Evolutionary conservation across 64 coral and sea anemone genomes (phyloP).

Genomic region (Trachythela sp.): DNA sequence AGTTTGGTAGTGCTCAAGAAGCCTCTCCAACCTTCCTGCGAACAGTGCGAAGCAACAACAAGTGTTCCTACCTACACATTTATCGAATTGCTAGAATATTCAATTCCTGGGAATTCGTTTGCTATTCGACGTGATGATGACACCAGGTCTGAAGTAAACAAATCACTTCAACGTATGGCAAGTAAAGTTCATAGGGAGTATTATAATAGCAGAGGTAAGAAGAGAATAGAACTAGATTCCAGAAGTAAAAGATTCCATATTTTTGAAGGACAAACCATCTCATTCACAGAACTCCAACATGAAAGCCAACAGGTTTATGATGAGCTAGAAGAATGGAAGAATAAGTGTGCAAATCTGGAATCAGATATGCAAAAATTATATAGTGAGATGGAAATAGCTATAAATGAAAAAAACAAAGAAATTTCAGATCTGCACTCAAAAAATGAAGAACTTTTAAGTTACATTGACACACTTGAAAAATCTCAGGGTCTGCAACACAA

Average conservation of each 20-base stretch:
- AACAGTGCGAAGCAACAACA: background rate
- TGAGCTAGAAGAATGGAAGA: background rate
- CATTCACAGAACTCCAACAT: background rate
- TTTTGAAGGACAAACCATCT: conserved; percentile 18
- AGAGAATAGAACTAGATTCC: conserved; percentile 11
- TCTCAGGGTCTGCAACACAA: background rate
- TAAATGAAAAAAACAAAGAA: background rate
- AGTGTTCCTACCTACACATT: background rate
- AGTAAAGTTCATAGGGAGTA: background rate
- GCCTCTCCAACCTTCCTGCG: background rate
- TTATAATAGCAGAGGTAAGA: background rate
- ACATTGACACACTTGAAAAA: conserved; percentile 6
- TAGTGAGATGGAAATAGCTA: background rate
- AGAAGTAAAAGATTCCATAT: background rate
- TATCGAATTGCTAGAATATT: background rate
- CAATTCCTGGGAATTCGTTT: conserved; percentile 8
- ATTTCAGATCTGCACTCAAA: background rate
- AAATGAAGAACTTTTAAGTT: background rate
- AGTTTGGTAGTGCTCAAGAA: background rate
- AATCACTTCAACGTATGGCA: background rate
- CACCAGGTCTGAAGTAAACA: background rate
- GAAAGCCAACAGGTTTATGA: background rate
- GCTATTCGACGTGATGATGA: background rate
- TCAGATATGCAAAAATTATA: conserved; percentile 20
- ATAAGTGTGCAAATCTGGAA: background rate